Conservation (phyloP, 2,888 invertebrate species). For the Antitype chi region DNA sequence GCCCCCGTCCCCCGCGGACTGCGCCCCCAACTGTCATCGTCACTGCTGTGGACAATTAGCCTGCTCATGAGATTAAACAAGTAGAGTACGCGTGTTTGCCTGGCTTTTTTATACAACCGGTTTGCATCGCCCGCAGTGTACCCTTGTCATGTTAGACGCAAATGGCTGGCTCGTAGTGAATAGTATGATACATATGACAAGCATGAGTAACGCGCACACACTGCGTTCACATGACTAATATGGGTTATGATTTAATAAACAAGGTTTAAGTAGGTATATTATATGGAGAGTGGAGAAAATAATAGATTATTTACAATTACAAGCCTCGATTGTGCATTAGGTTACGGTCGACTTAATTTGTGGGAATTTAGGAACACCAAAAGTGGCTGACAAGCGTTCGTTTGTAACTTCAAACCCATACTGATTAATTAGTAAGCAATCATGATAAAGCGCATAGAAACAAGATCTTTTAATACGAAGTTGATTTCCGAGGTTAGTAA, state of each 20-base stretch:
- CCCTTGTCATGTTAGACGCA: constrained; percentile 73
- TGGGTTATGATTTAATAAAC: constrained; percentile 54
- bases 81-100: constrained; percentile 79
- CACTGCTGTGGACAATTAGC: constrained; percentile 89
- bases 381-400: neutral
- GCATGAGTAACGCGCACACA: constrained; percentile 70
- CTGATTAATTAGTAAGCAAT: neutral
- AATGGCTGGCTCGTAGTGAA: constrained; percentile 71
- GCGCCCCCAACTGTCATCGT: constrained; percentile 83
- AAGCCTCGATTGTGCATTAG: constrained; percentile 2
- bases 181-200: constrained; percentile 78
- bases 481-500: constrained; percentile 24
- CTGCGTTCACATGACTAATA: constrained; percentile 71
- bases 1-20: constrained; percentile 73
- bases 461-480: constrained; percentile 11
- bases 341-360: constrained; percentile 1
- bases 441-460: neutral
- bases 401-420: neutral
- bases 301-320: constrained; percentile 38
- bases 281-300: constrained; percentile 35
- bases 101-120: constrained; percentile 76
- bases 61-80: constrained; percentile 89
- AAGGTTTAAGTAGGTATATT: constrained; percentile 33
- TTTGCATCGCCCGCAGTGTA: constrained; percentile 71
- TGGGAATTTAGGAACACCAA: neutral